Percentiles rank a stretch among this genome's conserved stretches.
These are phyloP conservation scores for Mesochorus sp. DNA, from an alignment of 2,888 invertebrate genomes.

Conservation along the genomic window DNA sequence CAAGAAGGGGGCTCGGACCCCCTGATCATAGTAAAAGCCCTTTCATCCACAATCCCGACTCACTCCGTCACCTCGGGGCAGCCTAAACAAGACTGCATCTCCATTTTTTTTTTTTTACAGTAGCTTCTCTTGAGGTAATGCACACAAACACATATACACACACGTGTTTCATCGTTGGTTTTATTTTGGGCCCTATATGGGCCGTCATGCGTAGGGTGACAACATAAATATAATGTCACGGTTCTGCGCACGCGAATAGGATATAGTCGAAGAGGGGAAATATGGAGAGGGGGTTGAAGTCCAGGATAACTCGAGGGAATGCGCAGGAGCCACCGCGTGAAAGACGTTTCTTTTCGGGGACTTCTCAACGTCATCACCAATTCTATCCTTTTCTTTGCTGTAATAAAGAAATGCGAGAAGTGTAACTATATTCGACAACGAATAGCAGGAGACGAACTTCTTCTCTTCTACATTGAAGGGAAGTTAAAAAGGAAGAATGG, in stretches of 20 bases:
- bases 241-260: slow-evolving; percentile 78
- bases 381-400: slow-evolving; percentile 32
- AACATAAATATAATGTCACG: slow-evolving; percentile 82
- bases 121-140: slow-evolving; percentile 53
- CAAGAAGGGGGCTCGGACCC: slow-evolving; percentile 73
- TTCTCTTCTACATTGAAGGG: neutral
- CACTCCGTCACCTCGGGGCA: slow-evolving; percentile 51
- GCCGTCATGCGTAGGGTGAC: slow-evolving; percentile 77
- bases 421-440: neutral
- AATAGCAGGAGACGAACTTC: slow-evolving; percentile 24
- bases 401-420: slow-evolving; percentile 21
- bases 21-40: slow-evolving; percentile 62
- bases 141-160: neutral
- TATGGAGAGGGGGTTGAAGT: neutral
- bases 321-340: slow-evolving; percentile 56
- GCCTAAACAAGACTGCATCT: slow-evolving; percentile 36
- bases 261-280: neutral
- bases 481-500: slow-evolving; percentile 48
- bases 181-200: slow-evolving; percentile 37
- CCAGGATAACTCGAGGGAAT: slow-evolving; percentile 27
- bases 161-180: slow-evolving; percentile 23
- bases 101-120: slow-evolving; percentile 52
- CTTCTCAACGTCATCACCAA: slow-evolving; percentile 40
- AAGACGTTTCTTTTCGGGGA: slow-evolving; percentile 44
- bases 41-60: slow-evolving; percentile 41